These are phyloP conservation scores for Hormaphis cornu DNA, from an alignment of 1,140 invertebrate genomes.

Conservation along the genomic window DNA sequence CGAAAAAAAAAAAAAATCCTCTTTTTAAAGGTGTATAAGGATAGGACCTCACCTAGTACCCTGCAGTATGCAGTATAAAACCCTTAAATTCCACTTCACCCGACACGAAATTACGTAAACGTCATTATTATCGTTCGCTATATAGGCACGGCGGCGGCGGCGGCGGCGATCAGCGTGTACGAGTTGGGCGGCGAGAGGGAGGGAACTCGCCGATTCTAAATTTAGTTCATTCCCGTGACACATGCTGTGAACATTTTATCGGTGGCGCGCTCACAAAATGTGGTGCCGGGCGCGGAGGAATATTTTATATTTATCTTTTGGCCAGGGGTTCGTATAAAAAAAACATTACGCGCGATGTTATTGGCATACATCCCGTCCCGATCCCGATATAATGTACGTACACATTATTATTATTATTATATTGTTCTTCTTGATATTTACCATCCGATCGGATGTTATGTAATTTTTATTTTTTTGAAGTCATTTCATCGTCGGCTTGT, in stretches of 20 bases:
- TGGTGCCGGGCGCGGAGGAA: background rate
- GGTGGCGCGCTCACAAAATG: slow-evolving; percentile 19
- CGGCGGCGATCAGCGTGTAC: background rate
- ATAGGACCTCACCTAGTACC: too few species aligned
- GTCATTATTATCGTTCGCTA: background rate
- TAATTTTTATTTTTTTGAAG: too few species aligned
- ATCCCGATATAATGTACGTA: slow-evolving; percentile 5
- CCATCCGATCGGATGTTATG: slow-evolving; percentile 31
- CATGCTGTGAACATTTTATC: slow-evolving; percentile 28
- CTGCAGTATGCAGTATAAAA: too few species aligned
- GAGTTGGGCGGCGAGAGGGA: too few species aligned
- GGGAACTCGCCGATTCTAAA: slow-evolving; percentile 3
- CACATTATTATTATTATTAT: too few species aligned
- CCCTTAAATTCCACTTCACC: too few species aligned
- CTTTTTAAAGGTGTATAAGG: too few species aligned
- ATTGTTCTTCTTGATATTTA: slow-evolving; percentile 23
- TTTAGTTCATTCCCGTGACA: slow-evolving; percentile 23
- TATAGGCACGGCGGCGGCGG: background rate
- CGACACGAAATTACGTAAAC: too few species aligned
- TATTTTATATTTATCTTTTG: slow-evolving; percentile 32
- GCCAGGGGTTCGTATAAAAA: slow-evolving; percentile 27
- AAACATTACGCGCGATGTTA: slow-evolving; percentile 1
- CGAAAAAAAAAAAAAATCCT: too few species aligned
- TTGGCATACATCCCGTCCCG: slow-evolving; percentile 10
- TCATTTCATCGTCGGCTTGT: background rate